phyloP scores from a whole-genome alignment of 2,888 invertebrate species.

The Muschampia plurimacula region DNA sequence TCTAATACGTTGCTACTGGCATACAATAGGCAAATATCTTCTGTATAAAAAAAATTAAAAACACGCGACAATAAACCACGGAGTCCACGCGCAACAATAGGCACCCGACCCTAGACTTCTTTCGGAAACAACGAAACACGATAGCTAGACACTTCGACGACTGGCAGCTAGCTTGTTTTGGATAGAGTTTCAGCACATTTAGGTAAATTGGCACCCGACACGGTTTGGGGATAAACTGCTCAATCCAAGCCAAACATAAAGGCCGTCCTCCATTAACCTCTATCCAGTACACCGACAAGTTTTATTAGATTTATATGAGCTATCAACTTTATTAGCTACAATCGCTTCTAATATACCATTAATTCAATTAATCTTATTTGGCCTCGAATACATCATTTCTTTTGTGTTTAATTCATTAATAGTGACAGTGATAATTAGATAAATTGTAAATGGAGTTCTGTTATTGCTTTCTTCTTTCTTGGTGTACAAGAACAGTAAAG shows the following conservation, averaged over 20 bases:
- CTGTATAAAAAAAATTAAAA: no score
- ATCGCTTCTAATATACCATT: constrained; percentile 3
- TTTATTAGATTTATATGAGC: constrained; percentile 23
- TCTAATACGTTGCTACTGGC: no score
- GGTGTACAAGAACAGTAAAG: no score
- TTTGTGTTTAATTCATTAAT: neutral
- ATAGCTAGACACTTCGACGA: neutral
- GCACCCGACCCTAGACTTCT: no score
- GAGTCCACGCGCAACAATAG: no score
- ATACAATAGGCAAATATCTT: no score
- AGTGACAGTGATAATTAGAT: neutral
- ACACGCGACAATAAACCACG: no score
- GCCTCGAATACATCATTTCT: neutral
- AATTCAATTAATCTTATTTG: constrained; percentile 7
- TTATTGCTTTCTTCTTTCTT: no score
- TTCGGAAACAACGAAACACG: no score
- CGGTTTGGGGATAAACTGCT: neutral
- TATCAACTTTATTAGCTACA: constrained; percentile 18
- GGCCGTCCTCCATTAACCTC: constrained; percentile 13
- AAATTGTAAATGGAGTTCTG: no score
- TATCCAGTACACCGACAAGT: constrained; percentile 1
- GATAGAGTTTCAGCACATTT: constrained; percentile 9
- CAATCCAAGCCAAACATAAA: constrained; percentile 7
- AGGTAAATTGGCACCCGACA: constrained; percentile 8
- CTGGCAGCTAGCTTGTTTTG: neutral